Evolutionary conservation across 2,888 invertebrate species (phyloP).

Genomic region (Parasteatoda lunata): DNA sequence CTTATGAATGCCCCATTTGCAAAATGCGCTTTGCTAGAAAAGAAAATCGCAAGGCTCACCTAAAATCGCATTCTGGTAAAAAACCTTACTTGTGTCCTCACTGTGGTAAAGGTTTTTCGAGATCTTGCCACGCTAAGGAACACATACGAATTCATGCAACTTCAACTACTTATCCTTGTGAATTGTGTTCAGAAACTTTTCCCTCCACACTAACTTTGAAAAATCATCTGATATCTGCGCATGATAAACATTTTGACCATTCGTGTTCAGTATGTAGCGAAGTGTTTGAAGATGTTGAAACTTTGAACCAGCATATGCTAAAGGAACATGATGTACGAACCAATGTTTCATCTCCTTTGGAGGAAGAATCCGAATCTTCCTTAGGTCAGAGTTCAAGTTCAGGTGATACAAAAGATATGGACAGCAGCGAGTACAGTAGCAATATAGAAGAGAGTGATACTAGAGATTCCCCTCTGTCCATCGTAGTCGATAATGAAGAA

Average conservation of each 20-base stretch:
- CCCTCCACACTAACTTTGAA: slow-evolving; percentile 88
- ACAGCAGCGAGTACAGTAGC: slow-evolving; percentile 69
- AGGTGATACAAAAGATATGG: slow-evolving; percentile 67
- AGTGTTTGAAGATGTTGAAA: slow-evolving; percentile 88
- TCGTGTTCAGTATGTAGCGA: slow-evolving; percentile 89
- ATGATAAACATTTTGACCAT: slow-evolving; percentile 86
- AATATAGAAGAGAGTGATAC: slow-evolving; percentile 66
- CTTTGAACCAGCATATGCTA: slow-evolving; percentile 87
- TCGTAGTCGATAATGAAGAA: slow-evolving; percentile 38
- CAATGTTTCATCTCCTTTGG: slow-evolving; percentile 30
- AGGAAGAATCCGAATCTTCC: slow-evolving; percentile 46
- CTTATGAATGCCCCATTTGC: slow-evolving; percentile 76
- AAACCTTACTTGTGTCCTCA: slow-evolving; percentile 78
- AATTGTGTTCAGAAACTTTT: slow-evolving; percentile 85
- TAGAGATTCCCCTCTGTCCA: slow-evolving; percentile 56
- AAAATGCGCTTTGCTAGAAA: slow-evolving; percentile 75
- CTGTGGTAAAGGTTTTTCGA: slow-evolving; percentile 87
- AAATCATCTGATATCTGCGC: slow-evolving; percentile 87
- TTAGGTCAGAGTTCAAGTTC: slow-evolving; percentile 65
- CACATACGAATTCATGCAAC: slow-evolving; percentile 89
- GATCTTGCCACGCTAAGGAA: slow-evolving; percentile 86
- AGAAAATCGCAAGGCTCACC: slow-evolving; percentile 75
- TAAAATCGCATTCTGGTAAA: slow-evolving; percentile 73
- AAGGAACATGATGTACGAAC: slow-evolving; percentile 80
- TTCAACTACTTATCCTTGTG: slow-evolving; percentile 86